Conservation (phyloP, 30 jellyfish, hydroid and myxozoan genomes). For the Nemopilema nomurai region DNA sequence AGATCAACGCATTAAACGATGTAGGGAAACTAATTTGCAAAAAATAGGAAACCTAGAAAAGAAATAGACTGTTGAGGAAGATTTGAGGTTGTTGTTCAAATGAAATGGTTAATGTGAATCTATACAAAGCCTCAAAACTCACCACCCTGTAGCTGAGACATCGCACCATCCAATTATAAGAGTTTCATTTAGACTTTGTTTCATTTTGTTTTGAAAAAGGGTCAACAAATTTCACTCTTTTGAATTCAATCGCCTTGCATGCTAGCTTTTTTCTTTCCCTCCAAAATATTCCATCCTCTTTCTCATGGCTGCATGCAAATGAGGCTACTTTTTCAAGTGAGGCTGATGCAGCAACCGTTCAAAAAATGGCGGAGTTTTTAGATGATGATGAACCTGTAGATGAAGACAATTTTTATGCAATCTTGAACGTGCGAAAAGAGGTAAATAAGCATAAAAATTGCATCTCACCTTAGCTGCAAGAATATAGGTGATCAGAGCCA, state of each 20-base stretch:
- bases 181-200: not conserved
- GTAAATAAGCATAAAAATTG: constrained; percentile 2
- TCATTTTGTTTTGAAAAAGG: too few relatives aligned
- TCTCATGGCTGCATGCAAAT: not conserved
- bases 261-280: not conserved
- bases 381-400: constrained; percentile 65
- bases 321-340: constrained; percentile 4
- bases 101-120: too few relatives aligned
- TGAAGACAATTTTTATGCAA: constrained; percentile 65
- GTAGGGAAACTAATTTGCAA: too few relatives aligned
- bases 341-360: constrained; percentile 9
- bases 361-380: constrained; percentile 77
- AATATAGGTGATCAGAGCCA: not conserved
- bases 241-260: too few relatives aligned
- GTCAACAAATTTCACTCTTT: too few relatives aligned
- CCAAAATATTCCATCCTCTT: not conserved
- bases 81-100: too few relatives aligned
- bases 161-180: constrained; percentile 35
- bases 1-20: too few relatives aligned
- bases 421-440: constrained; percentile 74
- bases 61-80: too few relatives aligned
- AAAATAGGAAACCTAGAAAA: too few relatives aligned
- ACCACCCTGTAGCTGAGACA: constrained; percentile 53
- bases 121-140: not conserved
- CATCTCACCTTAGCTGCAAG: not conserved